phyloP scores from a whole-genome alignment of 2,888 invertebrate genomes.

The Dolichopus griseipennis region DNA sequence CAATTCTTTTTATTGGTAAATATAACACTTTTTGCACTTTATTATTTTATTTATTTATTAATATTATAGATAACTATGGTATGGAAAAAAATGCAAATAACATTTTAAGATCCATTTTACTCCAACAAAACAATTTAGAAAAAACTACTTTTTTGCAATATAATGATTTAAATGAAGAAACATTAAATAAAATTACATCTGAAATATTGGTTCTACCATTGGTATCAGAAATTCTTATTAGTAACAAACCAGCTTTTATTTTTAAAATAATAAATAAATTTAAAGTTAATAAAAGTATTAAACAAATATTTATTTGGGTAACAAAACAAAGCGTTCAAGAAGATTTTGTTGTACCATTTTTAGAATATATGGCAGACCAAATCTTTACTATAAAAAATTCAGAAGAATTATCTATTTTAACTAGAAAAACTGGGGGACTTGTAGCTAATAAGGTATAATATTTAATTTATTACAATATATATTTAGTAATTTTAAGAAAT shows the following conservation, averaged over 20 bases:
- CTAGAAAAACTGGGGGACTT: conserved; percentile 35
- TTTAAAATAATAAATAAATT: conserved; percentile 33
- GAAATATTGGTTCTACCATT: conserved; percentile 32
- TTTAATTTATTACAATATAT: too few species aligned
- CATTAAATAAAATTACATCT: conserved; percentile 9
- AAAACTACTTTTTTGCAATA: not conserved
- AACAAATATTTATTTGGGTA: conserved; percentile 38
- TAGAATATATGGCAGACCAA: conserved; percentile 38
- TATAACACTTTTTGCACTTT: not conserved
- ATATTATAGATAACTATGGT: not conserved
- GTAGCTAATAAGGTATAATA: conserved; percentile 29
- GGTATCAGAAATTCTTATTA: conserved; percentile 33
- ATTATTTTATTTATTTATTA: too few species aligned
- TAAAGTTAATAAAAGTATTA: conserved; percentile 29
- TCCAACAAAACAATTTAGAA: not conserved
- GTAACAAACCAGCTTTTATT: conserved; percentile 30
- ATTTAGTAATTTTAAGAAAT: too few species aligned
- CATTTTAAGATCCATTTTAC: conserved; percentile 20
- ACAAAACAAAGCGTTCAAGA: conserved; percentile 29
- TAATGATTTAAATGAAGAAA: not conserved
- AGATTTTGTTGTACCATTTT: conserved; percentile 34
- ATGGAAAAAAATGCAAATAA: conserved; percentile 27
- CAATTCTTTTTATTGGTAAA: conserved; percentile 38
- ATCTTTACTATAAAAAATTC: conserved; percentile 32
- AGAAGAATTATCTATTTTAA: conserved; percentile 29